Base-by-base conservation (phyloP, 2,113 vertebrate species). In the Forbesichthys agassizii region DNA sequence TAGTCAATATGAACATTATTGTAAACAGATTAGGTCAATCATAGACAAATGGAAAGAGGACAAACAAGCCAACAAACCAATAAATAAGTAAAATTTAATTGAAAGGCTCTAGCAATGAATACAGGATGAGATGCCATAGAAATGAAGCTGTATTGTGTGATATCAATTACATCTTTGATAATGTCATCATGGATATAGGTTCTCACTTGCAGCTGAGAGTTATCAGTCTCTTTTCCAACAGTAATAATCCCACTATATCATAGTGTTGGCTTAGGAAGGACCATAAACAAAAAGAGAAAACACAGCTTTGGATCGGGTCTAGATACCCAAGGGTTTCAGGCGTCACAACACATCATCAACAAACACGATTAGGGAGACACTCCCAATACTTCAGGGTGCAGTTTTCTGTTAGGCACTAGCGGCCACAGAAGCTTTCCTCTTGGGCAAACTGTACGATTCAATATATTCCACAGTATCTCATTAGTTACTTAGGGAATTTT, bases 321-420 rank as follows among this genome's bases (percentile, higher is more conserved):
- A 33, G 42, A 71, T 14, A 63, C 36, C 5, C 11, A 0, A 69
- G 27, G 63, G 55, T 47, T 27, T 70, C 48, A 67, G 64, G 67
- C 60, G 48, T 55, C 9, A 73, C 47, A 78, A 62, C 16, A 20
- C 20, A 10, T 62, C 66, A 81, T 73, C 33, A 56, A 69, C 79
- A 65, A 79, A 49, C 61, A 63, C 57, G 54, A 52, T 33, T 33
- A 46, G 58, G 54, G 69, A 5, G 67, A 75, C 33, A 68, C 70
- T 42, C n/a, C 63, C 9, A 14, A 56, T 49, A 62, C 61, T 49
- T 14, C 20, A 33, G 6, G 47, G 61, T 33, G 59, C 68, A 53
- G 0, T 79, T 75, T 80, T 71, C 61, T 42, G 60, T 78, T 75
- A 89, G 88, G 82, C 88, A 89, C 83, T 76, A 49, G 54, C 8